These are phyloP conservation scores for Chionodraco myersi DNA, from an alignment of 2,113 vertebrate species.

Conservation along the genomic window DNA sequence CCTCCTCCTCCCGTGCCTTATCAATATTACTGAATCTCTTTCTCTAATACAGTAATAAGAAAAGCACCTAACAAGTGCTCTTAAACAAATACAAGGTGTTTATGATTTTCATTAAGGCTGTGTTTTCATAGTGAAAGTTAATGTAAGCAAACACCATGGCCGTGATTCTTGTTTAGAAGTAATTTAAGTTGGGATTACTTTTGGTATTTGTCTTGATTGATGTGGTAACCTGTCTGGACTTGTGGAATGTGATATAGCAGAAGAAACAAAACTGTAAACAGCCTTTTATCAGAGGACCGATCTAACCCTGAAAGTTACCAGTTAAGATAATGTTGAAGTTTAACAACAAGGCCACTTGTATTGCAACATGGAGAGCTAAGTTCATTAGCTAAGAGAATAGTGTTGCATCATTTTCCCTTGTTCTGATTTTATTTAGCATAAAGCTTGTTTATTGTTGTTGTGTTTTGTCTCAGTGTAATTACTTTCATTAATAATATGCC, in stretches of 20 bases:
- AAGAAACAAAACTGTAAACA: background rate
- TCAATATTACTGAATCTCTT: background rate
- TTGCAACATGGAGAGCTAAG: no score
- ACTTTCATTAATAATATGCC: conserved; percentile 39
- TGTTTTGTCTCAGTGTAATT: conserved; percentile 39
- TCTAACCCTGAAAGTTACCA: background rate
- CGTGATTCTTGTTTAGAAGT: background rate
- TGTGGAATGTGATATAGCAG: background rate
- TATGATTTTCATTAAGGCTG: background rate
- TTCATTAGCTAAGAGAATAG: background rate
- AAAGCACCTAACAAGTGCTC: background rate
- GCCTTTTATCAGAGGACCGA: background rate
- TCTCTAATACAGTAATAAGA: background rate
- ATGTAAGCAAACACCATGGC: background rate
- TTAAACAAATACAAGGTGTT: background rate
- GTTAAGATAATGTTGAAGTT: background rate
- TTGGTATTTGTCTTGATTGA: background rate
- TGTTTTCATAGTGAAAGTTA: background rate
- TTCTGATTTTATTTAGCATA: conserved; percentile 11
- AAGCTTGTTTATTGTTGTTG: conserved; percentile 10
- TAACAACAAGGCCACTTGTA: background rate
- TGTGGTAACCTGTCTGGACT: background rate
- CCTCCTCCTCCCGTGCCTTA: background rate
- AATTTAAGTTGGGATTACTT: background rate
- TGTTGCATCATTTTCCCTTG: background rate